phyloP scores from a whole-genome alignment of 2,113 vertebrate species.

The Tupaia chinensis region DNA sequence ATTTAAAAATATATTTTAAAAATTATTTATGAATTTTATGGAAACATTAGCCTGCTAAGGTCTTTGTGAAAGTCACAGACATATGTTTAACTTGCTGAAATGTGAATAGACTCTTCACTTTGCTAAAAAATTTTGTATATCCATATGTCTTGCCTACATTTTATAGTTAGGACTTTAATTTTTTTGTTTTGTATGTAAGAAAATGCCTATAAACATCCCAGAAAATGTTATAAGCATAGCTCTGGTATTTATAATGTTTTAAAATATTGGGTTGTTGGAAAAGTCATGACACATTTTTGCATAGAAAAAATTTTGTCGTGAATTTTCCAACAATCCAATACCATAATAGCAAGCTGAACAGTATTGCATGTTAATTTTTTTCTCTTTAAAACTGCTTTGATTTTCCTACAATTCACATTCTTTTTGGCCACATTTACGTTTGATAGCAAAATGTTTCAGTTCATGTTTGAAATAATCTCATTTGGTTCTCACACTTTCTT shows the following conservation, averaged over 20 bases:
- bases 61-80: background rate
- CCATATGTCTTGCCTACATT: background rate
- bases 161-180: background rate
- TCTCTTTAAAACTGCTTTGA: constrained; percentile 45
- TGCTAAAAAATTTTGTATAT: constrained; percentile 24
- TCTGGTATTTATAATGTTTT: constrained; percentile 24
- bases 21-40: constrained; percentile 26
- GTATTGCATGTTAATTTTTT: background rate
- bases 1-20: constrained; percentile 4
- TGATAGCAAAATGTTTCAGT: constrained; percentile 58
- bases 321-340: no score
- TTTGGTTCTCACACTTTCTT: constrained; percentile 46
- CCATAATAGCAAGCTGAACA: background rate
- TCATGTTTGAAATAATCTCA: constrained; percentile 56
- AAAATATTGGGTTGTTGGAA: background rate
- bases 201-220: constrained; percentile 19
- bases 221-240: background rate
- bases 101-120: background rate
- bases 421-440: constrained; percentile 34
- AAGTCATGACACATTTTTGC: no score
- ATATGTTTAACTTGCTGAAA: background rate
- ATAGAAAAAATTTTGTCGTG: no score
- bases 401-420: constrained; percentile 24
- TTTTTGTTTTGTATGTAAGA: background rate
- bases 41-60: background rate